phyloP scores from a whole-genome alignment of 2,797 vertebrate genomes.

The Delichon dasypus region DNA sequence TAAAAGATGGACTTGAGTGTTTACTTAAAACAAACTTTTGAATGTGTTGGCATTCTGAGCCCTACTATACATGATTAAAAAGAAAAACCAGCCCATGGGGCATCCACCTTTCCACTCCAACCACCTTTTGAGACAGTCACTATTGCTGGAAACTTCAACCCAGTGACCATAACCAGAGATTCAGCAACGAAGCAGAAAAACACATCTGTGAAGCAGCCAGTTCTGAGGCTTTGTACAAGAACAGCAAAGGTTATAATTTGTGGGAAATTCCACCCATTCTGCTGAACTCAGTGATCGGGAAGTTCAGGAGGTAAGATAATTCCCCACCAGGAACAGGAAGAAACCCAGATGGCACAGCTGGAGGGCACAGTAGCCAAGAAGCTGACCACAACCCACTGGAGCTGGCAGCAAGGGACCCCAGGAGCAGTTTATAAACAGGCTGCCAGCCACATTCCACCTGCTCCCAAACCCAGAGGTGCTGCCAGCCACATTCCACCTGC shows the following conservation, averaged over 20 bases:
- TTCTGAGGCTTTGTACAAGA: background rate
- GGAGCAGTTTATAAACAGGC: background rate
- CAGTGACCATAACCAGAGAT: background rate
- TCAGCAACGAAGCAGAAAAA: background rate
- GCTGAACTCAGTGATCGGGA: background rate
- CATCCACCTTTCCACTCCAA: background rate
- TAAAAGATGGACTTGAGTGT: background rate
- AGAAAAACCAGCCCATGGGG: background rate
- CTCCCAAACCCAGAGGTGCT: background rate
- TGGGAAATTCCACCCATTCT: conserved; percentile 5
- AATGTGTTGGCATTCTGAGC: background rate
- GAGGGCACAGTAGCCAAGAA: background rate
- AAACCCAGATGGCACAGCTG: conserved; percentile 4
- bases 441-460: background rate
- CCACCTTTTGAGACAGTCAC: background rate
- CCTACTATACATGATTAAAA: background rate
- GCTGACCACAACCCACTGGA: background rate
- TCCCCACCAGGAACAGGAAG: conserved; percentile 10
- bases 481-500: background rate
- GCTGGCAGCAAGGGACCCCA: background rate
- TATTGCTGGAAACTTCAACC: background rate
- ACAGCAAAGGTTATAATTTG: background rate
- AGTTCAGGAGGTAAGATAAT: conserved; percentile 1
- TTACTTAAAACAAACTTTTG: background rate
- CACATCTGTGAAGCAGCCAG: background rate